phyloP scores from a whole-genome alignment of 2,797 vertebrate genomes.

The Prionace glauca region DNA sequence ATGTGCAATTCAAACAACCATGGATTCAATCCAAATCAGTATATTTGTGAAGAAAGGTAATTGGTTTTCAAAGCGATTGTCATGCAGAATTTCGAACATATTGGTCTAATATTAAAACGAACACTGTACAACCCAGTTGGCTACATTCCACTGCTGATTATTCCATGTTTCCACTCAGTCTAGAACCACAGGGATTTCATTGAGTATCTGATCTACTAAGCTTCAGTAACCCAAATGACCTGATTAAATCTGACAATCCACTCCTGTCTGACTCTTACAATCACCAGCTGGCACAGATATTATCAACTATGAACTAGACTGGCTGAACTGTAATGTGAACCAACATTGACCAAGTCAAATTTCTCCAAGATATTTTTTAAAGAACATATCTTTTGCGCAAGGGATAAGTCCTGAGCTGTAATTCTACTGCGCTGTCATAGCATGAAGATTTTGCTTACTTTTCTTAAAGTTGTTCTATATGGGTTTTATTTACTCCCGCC shows the following conservation, averaged over 20 bases:
- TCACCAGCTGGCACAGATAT: not conserved
- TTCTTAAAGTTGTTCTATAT: slow-evolving; percentile 53
- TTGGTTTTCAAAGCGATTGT: not conserved
- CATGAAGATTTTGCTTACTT: slow-evolving; percentile 41
- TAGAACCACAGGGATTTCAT: not conserved
- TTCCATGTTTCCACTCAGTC: not conserved
- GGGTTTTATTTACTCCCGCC: slow-evolving; percentile 62
- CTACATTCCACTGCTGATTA: not conserved
- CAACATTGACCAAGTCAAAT: not conserved
- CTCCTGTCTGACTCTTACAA: not conserved
- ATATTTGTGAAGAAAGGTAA: not conserved
- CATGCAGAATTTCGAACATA: not conserved
- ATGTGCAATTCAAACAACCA: not conserved
- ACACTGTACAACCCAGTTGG: not conserved
- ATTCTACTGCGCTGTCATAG: slow-evolving; percentile 50
- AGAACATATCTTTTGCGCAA: slow-evolving; percentile 52
- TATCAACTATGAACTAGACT: not conserved
- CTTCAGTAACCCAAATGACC: not conserved
- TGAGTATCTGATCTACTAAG: not conserved
- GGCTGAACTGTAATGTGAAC: not conserved
- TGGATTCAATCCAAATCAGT: not conserved
- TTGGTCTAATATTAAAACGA: not conserved
- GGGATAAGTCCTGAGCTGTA: slow-evolving; percentile 51
- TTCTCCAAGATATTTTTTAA: slow-evolving; percentile 38
- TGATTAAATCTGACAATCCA: not conserved